Evolutionary conservation across 2,113 vertebrate species (phyloP), one percentile per base, ranked within the genome.

Genomic region (Gasterosteus nipponicus): DNA sequence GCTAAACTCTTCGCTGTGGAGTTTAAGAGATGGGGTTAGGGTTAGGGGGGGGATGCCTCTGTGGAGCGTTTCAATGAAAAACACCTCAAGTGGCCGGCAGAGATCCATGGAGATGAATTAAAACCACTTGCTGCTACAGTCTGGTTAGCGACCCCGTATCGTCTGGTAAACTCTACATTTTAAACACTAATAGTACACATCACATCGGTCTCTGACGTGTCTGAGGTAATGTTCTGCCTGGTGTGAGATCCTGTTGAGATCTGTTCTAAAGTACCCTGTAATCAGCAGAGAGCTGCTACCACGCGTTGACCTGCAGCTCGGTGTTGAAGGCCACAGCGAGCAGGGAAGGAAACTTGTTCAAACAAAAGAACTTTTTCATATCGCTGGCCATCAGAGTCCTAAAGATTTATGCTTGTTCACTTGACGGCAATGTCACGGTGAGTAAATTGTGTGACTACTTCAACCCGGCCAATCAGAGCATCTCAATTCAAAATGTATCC

Each of bases 261-360:
- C 26, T 29, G 22, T 59, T 61, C 19, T 4, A 79, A 83, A 82
- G 66, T 73, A 81, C 76, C 81, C 77, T 80, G 81, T 84, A 14
- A 39, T 78, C 47, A 58, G 5, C 19, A 15, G 41, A 35, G 47
- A 33, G n/a, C 5, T 58, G 68, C 57, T 58, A 58, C 54, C 47
- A 41, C 6, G 42, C 69, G 62, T 42, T 22, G 41, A 64, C 60
- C 26, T 18, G 56, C 58, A 31, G 73, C 41, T 58, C 12, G 15
- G 42, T 19, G 42, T 81, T 67, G 54, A 62, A 76, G 62, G 68
- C 57, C 58, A 59, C 51, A 51, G 18, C 0, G 26, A 60, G 44
- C 16, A 18, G 19, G 16, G 41, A 3, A 49, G 19, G 7, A 7
- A 10, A 35, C 12, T 1, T 19, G 18, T 8, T 18, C 9, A 26